Evolutionary conservation across 2,113 vertebrate genomes (phyloP).

Genomic region (Fregetta grallaria): DNA sequence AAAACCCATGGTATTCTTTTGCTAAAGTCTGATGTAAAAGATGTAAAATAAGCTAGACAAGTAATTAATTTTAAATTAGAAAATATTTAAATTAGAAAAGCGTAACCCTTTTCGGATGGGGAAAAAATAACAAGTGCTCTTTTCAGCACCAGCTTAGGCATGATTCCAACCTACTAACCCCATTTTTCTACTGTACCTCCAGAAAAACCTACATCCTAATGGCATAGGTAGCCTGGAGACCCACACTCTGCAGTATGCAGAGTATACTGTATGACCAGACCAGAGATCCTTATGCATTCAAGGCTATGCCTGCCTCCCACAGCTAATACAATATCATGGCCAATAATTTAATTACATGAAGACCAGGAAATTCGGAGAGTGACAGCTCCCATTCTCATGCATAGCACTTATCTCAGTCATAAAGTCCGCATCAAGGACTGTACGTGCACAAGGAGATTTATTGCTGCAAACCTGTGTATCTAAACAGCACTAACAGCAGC

Average conservation of each 20-base stretch:
- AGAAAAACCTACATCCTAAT: neutral
- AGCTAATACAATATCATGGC: neutral
- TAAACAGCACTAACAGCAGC: neutral
- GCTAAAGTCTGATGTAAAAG: neutral
- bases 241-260: neutral
- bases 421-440: neutral
- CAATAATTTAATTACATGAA: neutral
- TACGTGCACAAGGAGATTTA: neutral
- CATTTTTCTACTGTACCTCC: neutral
- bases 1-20: neutral
- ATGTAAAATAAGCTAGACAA: neutral
- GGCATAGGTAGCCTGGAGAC: neutral
- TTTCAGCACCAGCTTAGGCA: neutral
- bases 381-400: neutral
- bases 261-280: neutral
- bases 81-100: neutral
- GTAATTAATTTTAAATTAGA: neutral
- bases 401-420: neutral
- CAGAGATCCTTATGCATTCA: neutral
- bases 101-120: neutral
- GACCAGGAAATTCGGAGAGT: neutral
- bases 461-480: neutral
- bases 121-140: neutral
- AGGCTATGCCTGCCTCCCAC: neutral
- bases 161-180: neutral